These are phyloP conservation scores for Turdus rufiventris DNA, from an alignment of 2,113 vertebrate species.

Conservation along the genomic window DNA sequence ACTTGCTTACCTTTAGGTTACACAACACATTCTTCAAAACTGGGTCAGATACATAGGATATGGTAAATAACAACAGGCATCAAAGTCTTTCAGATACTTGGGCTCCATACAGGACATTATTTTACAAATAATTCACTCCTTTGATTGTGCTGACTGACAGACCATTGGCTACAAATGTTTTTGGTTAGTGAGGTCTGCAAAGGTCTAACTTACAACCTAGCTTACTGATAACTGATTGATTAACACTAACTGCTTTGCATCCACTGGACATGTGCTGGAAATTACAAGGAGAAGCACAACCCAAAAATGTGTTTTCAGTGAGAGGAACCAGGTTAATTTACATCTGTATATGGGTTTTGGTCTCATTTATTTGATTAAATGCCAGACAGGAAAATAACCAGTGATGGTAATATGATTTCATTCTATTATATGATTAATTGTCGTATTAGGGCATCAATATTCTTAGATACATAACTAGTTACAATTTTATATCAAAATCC, in stretches of 20 bases:
- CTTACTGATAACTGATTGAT: neutral
- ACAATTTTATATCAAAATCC: neutral
- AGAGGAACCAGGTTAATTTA: neutral
- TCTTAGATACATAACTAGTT: neutral
- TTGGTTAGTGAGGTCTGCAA: neutral
- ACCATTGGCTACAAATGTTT: neutral
- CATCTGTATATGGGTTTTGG: neutral
- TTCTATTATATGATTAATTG: neutral
- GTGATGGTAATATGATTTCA: neutral
- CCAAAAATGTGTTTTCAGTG: neutral
- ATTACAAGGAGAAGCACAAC: neutral
- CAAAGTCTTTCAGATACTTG: neutral
- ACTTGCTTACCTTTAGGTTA: accelerated
- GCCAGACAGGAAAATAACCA: neutral
- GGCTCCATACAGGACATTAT: neutral
- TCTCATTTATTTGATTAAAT: neutral
- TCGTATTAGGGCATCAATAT: neutral
- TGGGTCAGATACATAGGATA: neutral
- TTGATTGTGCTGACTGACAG: neutral
- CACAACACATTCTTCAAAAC: accelerated
- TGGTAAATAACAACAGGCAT: neutral
- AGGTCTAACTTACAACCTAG: neutral
- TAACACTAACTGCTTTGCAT: neutral
- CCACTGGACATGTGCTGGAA: neutral
- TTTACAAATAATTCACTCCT: neutral